A percentile compares a stretch with the other conserved stretches of the same genome.
These are phyloP conservation scores for Ciconia stormi DNA, from an alignment of 2,113 vertebrate genomes.

Conservation along the genomic window DNA sequence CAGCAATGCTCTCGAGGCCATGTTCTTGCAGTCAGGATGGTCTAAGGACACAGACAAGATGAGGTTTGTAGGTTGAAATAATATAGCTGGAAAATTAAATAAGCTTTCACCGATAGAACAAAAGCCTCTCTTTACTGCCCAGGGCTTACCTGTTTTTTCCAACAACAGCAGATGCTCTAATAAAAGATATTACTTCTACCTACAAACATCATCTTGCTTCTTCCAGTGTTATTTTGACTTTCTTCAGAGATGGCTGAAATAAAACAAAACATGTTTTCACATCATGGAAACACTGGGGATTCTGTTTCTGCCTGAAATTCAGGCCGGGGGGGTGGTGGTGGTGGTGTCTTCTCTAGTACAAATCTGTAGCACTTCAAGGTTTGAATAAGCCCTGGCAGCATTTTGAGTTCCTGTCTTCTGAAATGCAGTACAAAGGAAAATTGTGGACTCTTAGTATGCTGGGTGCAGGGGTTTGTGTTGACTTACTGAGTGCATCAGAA, in stretches of 20 bases:
- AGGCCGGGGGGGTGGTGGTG: not conserved
- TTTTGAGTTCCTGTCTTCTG: not conserved
- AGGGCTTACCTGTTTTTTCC: not conserved
- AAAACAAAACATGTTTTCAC: conserved; percentile 56
- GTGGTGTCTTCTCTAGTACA: not conserved
- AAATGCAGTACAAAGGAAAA: conserved; percentile 36
- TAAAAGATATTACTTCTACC: not conserved
- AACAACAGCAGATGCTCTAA: not conserved
- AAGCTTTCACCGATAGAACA: not conserved
- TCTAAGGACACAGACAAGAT: not conserved
- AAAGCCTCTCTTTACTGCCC: not conserved
- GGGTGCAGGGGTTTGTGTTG: not conserved
- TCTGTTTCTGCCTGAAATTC: not conserved
- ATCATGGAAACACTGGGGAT: conserved; percentile 35
- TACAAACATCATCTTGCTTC: not conserved
- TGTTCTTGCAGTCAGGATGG: not conserved
- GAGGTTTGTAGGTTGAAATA: not conserved
- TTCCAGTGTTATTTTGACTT: conserved; percentile 31
- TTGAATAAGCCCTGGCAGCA: conserved; percentile 9
- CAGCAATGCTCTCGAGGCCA: not conserved
- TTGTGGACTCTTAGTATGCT: not conserved
- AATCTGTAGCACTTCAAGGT: not conserved
- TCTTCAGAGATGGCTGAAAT: conserved; percentile 43
- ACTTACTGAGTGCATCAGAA: not conserved
- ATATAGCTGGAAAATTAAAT: not conserved